Conservation (phyloP, 2,113 vertebrate species). For the Arenaria interpres region DNA sequence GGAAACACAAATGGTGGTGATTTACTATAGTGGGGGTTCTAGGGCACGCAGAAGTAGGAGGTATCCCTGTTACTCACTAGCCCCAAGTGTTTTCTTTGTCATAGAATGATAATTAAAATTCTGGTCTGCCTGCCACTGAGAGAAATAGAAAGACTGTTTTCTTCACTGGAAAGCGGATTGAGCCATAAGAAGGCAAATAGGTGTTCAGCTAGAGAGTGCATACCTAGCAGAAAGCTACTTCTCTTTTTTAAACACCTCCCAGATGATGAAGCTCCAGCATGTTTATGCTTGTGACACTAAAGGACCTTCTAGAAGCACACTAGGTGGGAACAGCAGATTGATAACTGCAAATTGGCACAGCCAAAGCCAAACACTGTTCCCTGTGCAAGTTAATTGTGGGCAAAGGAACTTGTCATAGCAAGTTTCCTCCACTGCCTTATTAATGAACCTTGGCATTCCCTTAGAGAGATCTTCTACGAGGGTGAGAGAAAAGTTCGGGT, state of each 20-base stretch:
- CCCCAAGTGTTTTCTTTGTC: background rate
- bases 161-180: background rate
- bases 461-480: background rate
- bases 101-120: background rate
- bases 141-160: background rate
- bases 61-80: background rate
- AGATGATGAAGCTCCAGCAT: accelerated
- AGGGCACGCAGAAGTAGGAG: background rate
- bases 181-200: background rate
- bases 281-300: background rate
- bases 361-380: background rate
- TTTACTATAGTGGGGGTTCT: background rate
- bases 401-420: background rate
- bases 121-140: background rate
- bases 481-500: background rate
- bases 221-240: background rate
- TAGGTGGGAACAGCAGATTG: background rate
- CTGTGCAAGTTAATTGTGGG: background rate
- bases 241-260: background rate
- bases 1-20: background rate
- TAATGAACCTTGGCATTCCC: constrained; percentile 6
- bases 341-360: background rate
- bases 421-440: background rate
- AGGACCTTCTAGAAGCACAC: background rate
- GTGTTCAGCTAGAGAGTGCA: background rate